phyloP scores from a whole-genome alignment of 30 jellyfish, hydroid and myxozoan species.

The Aurelia aurita region DNA sequence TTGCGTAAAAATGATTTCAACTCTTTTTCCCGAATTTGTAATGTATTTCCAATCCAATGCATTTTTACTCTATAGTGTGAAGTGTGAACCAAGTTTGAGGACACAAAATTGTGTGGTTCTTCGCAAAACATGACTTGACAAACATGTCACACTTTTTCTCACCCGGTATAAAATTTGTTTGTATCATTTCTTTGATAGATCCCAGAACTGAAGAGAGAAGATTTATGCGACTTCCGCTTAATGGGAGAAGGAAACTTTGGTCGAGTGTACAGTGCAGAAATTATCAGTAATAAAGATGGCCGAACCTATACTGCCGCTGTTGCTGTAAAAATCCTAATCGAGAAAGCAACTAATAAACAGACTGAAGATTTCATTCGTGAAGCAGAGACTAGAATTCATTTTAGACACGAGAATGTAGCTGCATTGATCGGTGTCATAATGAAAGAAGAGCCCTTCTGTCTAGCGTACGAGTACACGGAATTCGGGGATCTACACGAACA shows the following conservation, averaged over 20 bases:
- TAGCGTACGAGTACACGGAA: constrained; percentile 94
- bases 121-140: no score
- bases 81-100: no score
- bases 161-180: no score
- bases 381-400: constrained; percentile 93
- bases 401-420: constrained; percentile 92
- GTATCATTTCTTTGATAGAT: constrained; percentile 49
- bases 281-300: constrained; percentile 81
- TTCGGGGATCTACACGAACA: constrained; percentile 98
- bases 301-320: constrained; percentile 80
- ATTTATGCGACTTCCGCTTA: constrained; percentile 88
- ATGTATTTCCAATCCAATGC: no score
- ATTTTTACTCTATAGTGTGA: no score
- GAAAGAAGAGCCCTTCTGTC: constrained; percentile 94
- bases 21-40: no score
- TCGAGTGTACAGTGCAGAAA: constrained; percentile 95
- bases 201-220: constrained; percentile 92
- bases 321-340: constrained; percentile 95
- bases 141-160: no score
- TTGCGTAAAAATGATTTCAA: no score
- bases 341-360: constrained; percentile 83
- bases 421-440: constrained; percentile 91
- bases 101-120: no score
- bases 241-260: constrained; percentile 97
- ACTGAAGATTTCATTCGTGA: constrained; percentile 92